These are phyloP conservation scores for Porites rus DNA, from an alignment of 92 coral and sea anemone genomes.

Conservation along the genomic window DNA sequence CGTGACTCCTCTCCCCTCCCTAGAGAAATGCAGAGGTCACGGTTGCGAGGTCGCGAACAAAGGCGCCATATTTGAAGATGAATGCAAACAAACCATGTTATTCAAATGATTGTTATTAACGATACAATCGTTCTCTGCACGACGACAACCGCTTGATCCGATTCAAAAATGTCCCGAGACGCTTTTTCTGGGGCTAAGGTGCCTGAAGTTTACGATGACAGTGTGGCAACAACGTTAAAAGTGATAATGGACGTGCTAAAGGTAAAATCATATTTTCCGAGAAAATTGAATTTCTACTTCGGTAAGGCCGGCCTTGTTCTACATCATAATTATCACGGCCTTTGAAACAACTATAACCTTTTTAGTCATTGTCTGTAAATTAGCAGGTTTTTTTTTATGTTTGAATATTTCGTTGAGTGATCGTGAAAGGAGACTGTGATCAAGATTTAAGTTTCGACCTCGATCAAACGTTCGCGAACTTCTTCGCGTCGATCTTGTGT, in stretches of 20 bases:
- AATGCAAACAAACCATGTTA: conserved; percentile 64
- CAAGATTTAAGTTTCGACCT: not conserved
- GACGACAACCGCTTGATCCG: conserved; percentile 35
- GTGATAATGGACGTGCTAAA: conserved; percentile 92
- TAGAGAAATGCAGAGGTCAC: conserved; percentile 21
- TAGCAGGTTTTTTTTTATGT: not conserved
- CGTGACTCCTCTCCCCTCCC: conserved; percentile 13
- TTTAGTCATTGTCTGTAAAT: conserved; percentile 13
- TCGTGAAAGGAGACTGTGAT: not conserved
- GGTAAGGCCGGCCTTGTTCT: not conserved
- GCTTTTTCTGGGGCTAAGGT: conserved; percentile 39
- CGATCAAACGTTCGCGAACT: conserved; percentile 47
- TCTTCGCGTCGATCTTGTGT: conserved; percentile 41
- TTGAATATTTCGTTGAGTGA: not conserved
- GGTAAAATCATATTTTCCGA: conserved; percentile 44
- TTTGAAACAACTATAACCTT: conserved; percentile 19
- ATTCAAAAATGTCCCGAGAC: conserved; percentile 60
- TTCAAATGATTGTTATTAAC: conserved; percentile 51
- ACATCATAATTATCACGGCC: conserved; percentile 30
- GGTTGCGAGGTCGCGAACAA: conserved; percentile 62
- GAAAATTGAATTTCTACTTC: not conserved
- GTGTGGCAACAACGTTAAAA: conserved; percentile 80
- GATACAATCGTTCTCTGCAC: conserved; percentile 16
- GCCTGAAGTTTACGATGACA: conserved; percentile 71
- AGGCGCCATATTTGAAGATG: conserved; percentile 95